A percentile compares a stretch with the other conserved stretches of the same genome.
These are phyloP conservation scores for Umimayanthus kanabou DNA, from an alignment of 92 coral and sea anemone species.

Conservation along the genomic window DNA sequence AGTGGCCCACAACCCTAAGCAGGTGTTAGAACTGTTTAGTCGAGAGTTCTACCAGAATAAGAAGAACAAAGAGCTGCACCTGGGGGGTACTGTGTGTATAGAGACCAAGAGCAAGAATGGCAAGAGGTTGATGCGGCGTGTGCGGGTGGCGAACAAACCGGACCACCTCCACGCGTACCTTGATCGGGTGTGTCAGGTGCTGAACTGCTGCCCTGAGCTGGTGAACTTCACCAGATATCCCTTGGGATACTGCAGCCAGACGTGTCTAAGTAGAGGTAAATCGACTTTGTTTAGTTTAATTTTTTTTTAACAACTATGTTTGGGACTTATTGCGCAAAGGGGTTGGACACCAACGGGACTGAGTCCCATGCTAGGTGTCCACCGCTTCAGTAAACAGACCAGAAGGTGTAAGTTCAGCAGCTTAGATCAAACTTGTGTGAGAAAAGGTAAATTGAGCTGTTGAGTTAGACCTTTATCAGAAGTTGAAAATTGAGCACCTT, in stretches of 20 bases:
- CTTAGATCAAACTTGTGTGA: too few relatives aligned
- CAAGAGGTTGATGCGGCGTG: constrained; percentile 94
- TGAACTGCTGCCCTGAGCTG: constrained; percentile 91
- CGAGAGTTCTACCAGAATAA: constrained; percentile 99
- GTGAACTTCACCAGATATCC: constrained; percentile 83
- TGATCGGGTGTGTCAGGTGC: constrained; percentile 92
- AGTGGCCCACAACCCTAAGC: constrained; percentile 89
- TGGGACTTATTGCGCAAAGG: too few relatives aligned
- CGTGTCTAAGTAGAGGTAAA: constrained; percentile 77
- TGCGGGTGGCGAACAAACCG: constrained; percentile 89
- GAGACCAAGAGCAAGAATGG: constrained; percentile 98
- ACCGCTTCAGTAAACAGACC: too few relatives aligned
- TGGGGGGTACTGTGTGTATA: constrained; percentile 97
- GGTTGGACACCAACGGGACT: too few relatives aligned
- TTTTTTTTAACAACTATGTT: too few relatives aligned
- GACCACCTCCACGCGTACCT: constrained; percentile 89
- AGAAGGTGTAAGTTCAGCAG: too few relatives aligned
- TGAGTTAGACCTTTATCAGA: too few relatives aligned
- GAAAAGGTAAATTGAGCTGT: too few relatives aligned
- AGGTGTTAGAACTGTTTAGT: constrained; percentile 91
- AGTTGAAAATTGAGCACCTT: too few relatives aligned
- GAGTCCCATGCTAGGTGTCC: too few relatives aligned
- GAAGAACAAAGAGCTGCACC: constrained; percentile 93
- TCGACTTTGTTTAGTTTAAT: neutral
- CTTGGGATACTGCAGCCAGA: constrained; percentile 77